Percentiles rank a stretch among this genome's conserved stretches.
Conservation (phyloP, 2,888 invertebrate species). For the Schrankia costaestrigalis region DNA sequence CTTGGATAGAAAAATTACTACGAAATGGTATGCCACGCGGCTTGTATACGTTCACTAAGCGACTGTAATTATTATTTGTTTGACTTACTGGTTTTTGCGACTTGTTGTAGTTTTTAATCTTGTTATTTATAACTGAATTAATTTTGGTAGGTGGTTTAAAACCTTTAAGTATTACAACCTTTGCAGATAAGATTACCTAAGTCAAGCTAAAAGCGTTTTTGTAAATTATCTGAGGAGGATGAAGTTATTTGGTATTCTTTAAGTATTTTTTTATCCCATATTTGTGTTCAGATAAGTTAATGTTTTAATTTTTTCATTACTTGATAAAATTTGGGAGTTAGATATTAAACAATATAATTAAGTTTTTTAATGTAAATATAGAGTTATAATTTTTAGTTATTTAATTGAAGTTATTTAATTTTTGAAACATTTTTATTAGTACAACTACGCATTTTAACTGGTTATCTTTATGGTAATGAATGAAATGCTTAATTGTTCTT, state of each 20-base stretch:
- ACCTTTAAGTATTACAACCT: conserved; percentile 21
- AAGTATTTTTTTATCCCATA: not conserved
- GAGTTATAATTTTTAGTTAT: too few relatives aligned
- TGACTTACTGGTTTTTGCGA: conserved; percentile 50
- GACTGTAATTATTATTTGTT: conserved; percentile 39
- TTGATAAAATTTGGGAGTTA: too few relatives aligned
- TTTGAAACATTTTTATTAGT: too few relatives aligned
- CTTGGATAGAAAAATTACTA: conserved; percentile 52
- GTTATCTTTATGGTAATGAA: too few relatives aligned
- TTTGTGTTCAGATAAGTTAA: conserved; percentile 4
- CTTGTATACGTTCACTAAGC: conserved; percentile 48
- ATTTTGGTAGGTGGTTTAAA: not conserved
- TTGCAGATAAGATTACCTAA: conserved; percentile 19
- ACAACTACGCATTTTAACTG: too few relatives aligned
- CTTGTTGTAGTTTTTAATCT: conserved; percentile 19
- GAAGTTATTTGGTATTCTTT: not conserved
- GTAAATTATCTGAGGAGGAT: conserved; percentile 18
- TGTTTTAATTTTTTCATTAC: not conserved
- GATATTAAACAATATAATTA: too few relatives aligned
- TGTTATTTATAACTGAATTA: conserved; percentile 1
- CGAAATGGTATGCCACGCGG: conserved; percentile 56
- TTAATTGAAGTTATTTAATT: too few relatives aligned
- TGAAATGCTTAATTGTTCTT: too few relatives aligned
- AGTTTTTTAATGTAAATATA: too few relatives aligned
- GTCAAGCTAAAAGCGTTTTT: conserved; percentile 33